phyloP scores from a whole-genome alignment of 2,113 vertebrate genomes.

The Lophura nycthemera region DNA sequence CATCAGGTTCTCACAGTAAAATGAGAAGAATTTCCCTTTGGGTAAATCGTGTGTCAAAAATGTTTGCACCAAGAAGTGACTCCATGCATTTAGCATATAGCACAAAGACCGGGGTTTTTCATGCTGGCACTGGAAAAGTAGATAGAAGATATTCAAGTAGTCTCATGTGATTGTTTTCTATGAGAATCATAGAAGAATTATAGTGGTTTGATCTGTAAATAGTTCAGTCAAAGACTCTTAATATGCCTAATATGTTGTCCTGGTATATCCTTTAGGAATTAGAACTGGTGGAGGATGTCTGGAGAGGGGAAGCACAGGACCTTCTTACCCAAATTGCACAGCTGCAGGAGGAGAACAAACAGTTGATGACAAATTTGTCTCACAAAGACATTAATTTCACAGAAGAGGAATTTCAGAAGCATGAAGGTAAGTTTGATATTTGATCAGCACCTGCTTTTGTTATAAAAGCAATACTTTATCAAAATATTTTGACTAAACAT shows the following conservation, averaged over 20 bases:
- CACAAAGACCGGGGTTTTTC: background rate
- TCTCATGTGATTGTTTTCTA: background rate
- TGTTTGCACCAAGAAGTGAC: background rate
- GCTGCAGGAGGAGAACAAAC: conserved; percentile 91
- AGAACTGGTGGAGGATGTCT: conserved; percentile 92
- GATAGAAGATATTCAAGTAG: background rate
- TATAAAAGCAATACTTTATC: background rate
- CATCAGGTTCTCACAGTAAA: background rate
- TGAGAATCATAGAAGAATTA: background rate
- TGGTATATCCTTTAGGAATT: conserved; percentile 80
- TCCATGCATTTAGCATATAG: accelerated
- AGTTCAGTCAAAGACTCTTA: background rate
- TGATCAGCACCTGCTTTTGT: conserved; percentile 41
- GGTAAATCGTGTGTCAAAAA: background rate
- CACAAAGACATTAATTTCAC: conserved; percentile 82
- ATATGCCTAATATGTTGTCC: background rate
- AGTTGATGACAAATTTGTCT: conserved; percentile 84
- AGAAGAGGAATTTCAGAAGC: conserved; percentile 90
- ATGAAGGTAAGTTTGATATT: conserved; percentile 82
- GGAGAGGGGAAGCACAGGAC: conserved; percentile 93
- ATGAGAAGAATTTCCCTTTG: background rate
- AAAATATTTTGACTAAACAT: conserved; percentile 4
- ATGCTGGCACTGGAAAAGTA: background rate
- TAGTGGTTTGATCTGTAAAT: background rate
- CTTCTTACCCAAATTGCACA: conserved; percentile 89